Conservation (phyloP, 2,888 invertebrate genomes). For the Melanostoma scalare region DNA sequence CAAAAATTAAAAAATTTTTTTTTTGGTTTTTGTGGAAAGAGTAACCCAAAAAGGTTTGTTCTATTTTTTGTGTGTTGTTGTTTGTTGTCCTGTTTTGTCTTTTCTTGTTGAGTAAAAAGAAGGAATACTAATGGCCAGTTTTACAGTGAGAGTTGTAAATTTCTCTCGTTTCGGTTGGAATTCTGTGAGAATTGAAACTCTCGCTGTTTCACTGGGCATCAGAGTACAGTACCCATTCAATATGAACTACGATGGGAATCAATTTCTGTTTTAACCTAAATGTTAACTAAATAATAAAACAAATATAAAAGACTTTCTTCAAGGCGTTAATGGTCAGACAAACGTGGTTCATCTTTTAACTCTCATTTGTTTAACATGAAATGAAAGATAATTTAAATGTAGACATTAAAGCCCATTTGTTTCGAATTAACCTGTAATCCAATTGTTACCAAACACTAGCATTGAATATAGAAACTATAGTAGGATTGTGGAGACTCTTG, state of each 20-base stretch:
- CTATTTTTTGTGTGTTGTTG: constrained; percentile 46
- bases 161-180: no score
- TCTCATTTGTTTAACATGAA: constrained; percentile 12
- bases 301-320: no score
- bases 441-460: neutral
- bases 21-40: constrained; percentile 28
- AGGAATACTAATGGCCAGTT: no score
- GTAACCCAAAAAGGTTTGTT: constrained; percentile 49
- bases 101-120: neutral
- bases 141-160: no score
- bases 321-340: constrained; percentile 60
- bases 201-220: no score
- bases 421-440: neutral
- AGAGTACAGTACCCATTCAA: no score
- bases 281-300: no score
- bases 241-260: no score
- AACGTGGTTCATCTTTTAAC: constrained; percentile 34
- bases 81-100: constrained; percentile 23
- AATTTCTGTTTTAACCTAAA: no score
- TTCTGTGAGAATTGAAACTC: no score
- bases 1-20: constrained; percentile 8
- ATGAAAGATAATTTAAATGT: neutral
- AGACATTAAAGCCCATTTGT: neutral
- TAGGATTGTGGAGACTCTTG: no score
- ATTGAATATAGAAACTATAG: no score